Evolutionary conservation across 2,113 vertebrate species (phyloP).

Genomic region (Falco punctatus): DNA sequence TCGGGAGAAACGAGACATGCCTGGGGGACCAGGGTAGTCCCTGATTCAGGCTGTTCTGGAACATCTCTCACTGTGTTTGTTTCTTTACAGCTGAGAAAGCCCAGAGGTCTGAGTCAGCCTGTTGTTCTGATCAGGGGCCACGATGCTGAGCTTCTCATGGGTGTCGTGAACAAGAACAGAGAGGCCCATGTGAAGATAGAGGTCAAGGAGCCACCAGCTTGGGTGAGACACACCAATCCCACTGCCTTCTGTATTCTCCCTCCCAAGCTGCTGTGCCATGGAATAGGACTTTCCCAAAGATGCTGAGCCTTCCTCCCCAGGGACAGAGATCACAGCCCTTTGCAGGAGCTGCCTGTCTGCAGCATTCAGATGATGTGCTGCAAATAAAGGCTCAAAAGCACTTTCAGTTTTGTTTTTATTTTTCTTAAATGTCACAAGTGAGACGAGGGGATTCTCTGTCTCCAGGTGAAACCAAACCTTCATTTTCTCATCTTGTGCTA

Average conservation of each 20-base stretch:
- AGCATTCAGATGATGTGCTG: background rate
- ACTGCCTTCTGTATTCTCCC: background rate
- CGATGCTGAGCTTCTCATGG: conserved; percentile 89
- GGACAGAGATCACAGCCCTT: background rate
- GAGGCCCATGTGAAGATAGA: conserved; percentile 92
- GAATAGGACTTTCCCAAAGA: background rate
- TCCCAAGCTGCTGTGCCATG: background rate
- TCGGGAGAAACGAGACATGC: background rate
- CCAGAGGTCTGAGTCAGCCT: conserved; percentile 83
- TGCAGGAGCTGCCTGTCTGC: background rate
- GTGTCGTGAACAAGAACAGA: conserved; percentile 94
- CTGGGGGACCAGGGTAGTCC: fast-evolving
- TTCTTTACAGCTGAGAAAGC: conserved; percentile 81
- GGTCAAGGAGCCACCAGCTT: conserved; percentile 82
- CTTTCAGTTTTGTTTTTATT: background rate
- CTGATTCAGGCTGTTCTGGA: background rate
- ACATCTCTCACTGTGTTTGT: background rate
- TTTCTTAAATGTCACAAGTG: fast-evolving
- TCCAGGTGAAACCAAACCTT: background rate
- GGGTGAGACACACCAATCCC: conserved; percentile 75
- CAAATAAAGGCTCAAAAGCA: background rate
- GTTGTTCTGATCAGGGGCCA: conserved; percentile 90
- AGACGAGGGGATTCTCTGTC: background rate
- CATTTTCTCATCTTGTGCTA: background rate
- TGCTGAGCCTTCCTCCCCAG: background rate